Evolutionary conservation across 2,113 vertebrate genomes (phyloP), one percentile per base, ranked within the genome.

Genomic region (Paradoxurus hermaphroditus): DNA sequence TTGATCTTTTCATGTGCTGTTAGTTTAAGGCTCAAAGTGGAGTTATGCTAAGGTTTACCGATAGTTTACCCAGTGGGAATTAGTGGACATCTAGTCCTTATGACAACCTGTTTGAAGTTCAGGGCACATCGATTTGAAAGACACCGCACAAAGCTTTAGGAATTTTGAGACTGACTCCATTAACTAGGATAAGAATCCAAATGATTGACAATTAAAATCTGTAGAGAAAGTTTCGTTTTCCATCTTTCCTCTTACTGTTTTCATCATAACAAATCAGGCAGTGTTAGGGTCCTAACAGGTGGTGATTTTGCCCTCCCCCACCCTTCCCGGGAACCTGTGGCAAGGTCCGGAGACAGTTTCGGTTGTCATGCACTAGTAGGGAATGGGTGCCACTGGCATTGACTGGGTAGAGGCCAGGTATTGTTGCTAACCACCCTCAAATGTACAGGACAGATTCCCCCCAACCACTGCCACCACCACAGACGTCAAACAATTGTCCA

Each of bases 1-100:
- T 99, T 99, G 99, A 99, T 99, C 98, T 99, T 98, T 98, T 99
- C 98, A 98, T 97, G 97, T 98, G 98, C 95, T 98, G 98, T 99
- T 99, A 98, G 98, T 98, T 98, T 98, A 99, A 98, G 98, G 96
- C 98, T 98, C 98, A 98, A 98, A 99, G 98, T 97, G 84, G 98
- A 98, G 97, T 98, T 98, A 82, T 97, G 96, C 97, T 98, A 98
- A 98, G 97, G 98, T 98, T 98, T 98, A 96, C 98, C 11, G 91
- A 97, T 97, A 70, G 81, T 98, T 98, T 98, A 93, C 91, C 90
- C 93, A 91, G 93, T 97, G 98, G 98, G 98, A 97, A 86, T 97
- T 90, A 93, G 91, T 86, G 70, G 95, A 70, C 70, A 95, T 96
- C 67, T 91, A 86, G 62, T 94, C 82, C 91, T 98, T 92, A 95